These are phyloP conservation scores for Dynastes maya DNA, from an alignment of 2,888 invertebrate species.

Conservation along the genomic window DNA sequence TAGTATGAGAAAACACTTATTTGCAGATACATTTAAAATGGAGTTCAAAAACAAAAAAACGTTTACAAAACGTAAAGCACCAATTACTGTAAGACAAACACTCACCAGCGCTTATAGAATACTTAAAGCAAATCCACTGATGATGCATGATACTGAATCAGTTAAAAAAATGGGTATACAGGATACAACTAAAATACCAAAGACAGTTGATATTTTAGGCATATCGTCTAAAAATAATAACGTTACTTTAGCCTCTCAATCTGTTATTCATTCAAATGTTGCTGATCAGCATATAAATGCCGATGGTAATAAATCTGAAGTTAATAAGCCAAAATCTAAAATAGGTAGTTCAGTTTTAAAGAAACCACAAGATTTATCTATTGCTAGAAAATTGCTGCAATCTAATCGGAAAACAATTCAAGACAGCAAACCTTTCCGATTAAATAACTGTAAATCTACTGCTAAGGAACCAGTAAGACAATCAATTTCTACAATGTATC, in stretches of 20 bases:
- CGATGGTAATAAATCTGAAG: background rate
- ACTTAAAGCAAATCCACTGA: slow-evolving; percentile 60
- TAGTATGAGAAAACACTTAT: too few species aligned
- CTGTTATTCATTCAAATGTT: background rate
- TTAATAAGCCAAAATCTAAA: background rate
- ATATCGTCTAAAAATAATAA: slow-evolving; percentile 18
- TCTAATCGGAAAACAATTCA: background rate
- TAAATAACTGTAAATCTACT: background rate
- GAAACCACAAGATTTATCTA: background rate
- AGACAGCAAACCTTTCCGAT: background rate
- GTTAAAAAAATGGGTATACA: slow-evolving; percentile 49
- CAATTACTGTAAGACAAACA: slow-evolving; percentile 44
- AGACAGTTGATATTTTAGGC: slow-evolving; percentile 32
- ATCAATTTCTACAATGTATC: slow-evolving; percentile 8
- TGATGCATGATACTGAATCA: slow-evolving; percentile 56
- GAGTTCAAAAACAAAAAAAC: background rate
- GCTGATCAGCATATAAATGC: background rate
- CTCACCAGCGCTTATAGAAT: slow-evolving; percentile 56
- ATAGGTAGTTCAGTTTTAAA: background rate
- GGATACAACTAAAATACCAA: slow-evolving; percentile 32
- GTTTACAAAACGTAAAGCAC: background rate
- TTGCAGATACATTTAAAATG: background rate
- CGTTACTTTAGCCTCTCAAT: background rate
- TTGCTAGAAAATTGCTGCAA: background rate
- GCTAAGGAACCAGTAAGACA: background rate